Evolutionary conservation across 2,888 invertebrate species (phyloP).

Genomic region (Idaea biselata): DNA sequence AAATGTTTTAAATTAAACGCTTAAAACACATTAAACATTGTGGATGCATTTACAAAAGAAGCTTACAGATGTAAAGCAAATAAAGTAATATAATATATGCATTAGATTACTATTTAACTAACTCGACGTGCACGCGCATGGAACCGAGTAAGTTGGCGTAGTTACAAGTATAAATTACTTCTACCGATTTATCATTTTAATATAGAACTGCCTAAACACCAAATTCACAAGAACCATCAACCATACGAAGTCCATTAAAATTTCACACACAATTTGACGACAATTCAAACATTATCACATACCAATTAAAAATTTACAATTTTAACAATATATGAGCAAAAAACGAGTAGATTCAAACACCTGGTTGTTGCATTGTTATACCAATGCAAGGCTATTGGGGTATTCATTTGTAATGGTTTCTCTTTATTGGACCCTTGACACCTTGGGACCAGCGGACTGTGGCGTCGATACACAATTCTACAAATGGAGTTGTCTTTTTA

Average conservation of each 20-base stretch:
- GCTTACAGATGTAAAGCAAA: too few species aligned
- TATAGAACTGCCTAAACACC: background rate
- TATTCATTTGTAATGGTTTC: constrained; percentile 1
- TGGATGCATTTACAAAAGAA: too few species aligned
- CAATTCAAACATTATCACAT: constrained; percentile 21
- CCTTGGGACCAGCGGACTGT: background rate
- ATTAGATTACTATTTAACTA: too few species aligned
- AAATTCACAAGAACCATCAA: constrained; percentile 15
- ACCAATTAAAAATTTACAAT: constrained; percentile 19
- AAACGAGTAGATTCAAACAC: background rate
- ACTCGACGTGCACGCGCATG: too few species aligned
- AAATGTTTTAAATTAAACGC: too few species aligned
- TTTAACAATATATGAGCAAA: background rate
- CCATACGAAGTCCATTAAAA: constrained; percentile 22
- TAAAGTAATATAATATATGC: too few species aligned
- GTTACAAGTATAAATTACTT: too few species aligned
- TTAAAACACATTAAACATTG: too few species aligned
- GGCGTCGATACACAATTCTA: background rate
- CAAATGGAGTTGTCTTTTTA: background rate
- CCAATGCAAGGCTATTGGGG: background rate
- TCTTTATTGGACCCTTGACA: background rate
- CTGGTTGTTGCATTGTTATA: background rate
- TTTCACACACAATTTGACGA: constrained; percentile 26
- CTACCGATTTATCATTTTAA: background rate
- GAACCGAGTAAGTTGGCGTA: too few species aligned